Evolutionary conservation across 1,140 invertebrate species (phyloP), one percentile per base, ranked within the genome.

Genomic region (Bombyx mandarina): DNA sequence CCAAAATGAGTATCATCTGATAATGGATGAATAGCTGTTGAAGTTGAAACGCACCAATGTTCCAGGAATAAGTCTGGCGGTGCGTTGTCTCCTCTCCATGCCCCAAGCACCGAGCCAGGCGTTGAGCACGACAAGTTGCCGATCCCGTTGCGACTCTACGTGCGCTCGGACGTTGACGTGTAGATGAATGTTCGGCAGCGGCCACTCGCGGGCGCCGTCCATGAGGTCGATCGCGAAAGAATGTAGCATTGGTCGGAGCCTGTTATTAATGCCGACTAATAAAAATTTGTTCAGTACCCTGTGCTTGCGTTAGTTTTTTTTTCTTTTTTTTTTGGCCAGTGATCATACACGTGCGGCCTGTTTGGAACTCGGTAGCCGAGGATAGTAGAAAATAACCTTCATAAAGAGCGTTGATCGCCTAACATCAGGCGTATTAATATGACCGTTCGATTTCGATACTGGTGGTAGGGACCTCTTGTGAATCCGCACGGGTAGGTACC

Each of bases 91-190:
- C 0, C 76, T 60, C 66, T 86, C 81, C 3, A 64, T 52, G 0
- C 81, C 83, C 83, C 83, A 84, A 43, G 56, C 74, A 8, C 81
- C 80, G 48, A 77, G 55, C 64, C 69, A 69, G 1, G 78, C 60
- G 71, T 83, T 81, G 52, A 83, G 66, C 52, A 83, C 72, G 45
- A 82, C 74, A 7, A 82, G 71, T 64, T 79, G 77, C n/a, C 71
- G 57, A 35, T 69, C 57, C 1, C 55, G 76, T 70, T 65, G 65
- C 51, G 57, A 51, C 57, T 77, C 62, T 52, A 67, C 70, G 62
- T 85, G 65, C 66, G 79, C 61, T 67, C 79, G 73, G 61, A 83
- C 60, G 72, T 75, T 56, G 58, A 73, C 62, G 68, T 83, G 62
- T 61, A 72, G 8, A 50, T 46, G 12, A 26, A 73, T 53, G 56